Base-by-base conservation (phyloP, 2,888 invertebrate genomes). In the Heteropelma amictum region DNA sequence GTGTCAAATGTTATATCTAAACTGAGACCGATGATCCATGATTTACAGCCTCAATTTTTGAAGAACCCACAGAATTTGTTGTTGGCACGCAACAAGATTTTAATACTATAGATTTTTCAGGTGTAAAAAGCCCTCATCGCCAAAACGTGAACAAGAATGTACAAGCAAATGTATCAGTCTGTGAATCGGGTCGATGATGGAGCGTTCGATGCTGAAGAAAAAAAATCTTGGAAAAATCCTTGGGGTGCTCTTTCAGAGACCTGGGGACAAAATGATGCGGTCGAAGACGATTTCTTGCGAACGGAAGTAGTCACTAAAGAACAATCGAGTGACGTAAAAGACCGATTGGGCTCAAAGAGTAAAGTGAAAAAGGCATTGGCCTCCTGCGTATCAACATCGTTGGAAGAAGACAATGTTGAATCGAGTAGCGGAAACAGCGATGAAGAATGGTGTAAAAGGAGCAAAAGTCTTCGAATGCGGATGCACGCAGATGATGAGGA, bases 401-500 rank as follows among this genome's bases (percentile, higher is more conserved):
- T 5, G 6, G 33, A 33, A 58, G 70, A 71, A 64, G 80, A 83
- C n/a, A 86, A 88, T 49, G 88, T 90, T 58, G 70, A 71, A 64
- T 81, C 83, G n/a, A 85, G 88, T 51, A 88, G 90, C 61, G 85
- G 88, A 76, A 91, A 92, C 58, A 91, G 92, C 63, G 91, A 91
- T 47, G 90, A 90, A 0, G 92, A 91, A 80, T 92, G 92, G 92
- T 91, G 91, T 81, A 91, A 90, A 71, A 92, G 92, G 83, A 92
- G 91, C 56, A 94, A 94, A 89, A 89, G 92, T 51, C 93, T 94
- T 6, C 90, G 95, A 82, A 95, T 96, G 95, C 90, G 95, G 82
- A 96, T 96, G 96, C 95, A 94, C 88, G 96, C 96, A n/a, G 96
- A 96, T 89, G 96, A 96, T 85, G 94, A 95, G 88, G 95, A 95